Percentiles rank a stretch among this genome's conserved stretches.
These are phyloP conservation scores for Chrysotoxum bicinctum DNA, from an alignment of 2,888 invertebrate genomes.

Conservation along the genomic window DNA sequence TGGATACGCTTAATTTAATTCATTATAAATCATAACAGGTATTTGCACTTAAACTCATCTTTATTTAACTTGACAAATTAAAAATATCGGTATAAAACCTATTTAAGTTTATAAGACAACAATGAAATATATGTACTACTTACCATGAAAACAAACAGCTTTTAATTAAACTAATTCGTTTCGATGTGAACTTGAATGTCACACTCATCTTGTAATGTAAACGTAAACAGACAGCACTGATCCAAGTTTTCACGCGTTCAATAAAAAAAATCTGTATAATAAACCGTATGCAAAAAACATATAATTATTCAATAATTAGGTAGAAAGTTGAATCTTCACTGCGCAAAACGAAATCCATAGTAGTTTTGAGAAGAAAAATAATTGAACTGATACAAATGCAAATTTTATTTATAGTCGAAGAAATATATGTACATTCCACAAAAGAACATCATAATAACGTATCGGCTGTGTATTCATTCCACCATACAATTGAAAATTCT, in stretches of 20 bases:
- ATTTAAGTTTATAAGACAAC: too few relatives aligned
- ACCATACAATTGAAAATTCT: constrained; percentile 25
- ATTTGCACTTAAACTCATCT: too few relatives aligned
- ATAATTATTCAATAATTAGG: background rate
- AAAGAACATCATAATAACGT: background rate
- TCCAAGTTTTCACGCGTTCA: background rate
- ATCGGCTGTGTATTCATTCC: constrained; percentile 1
- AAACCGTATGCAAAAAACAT: background rate
- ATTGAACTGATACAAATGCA: background rate
- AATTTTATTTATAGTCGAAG: background rate
- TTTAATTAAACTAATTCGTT: background rate
- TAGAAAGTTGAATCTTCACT: background rate
- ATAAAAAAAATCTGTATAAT: background rate
- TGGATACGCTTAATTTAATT: too few relatives aligned
- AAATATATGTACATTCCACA: background rate
- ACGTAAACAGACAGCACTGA: background rate
- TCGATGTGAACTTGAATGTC: background rate
- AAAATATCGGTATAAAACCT: background rate
- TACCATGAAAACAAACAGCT: background rate
- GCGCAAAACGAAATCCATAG: background rate
- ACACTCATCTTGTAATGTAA: background rate
- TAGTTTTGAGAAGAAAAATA: background rate
- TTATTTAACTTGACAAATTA: background rate
- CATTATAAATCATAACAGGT: too few relatives aligned
- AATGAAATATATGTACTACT: background rate